phyloP scores from a whole-genome alignment of 2,888 invertebrate genomes.

The Anoncus sp. region DNA sequence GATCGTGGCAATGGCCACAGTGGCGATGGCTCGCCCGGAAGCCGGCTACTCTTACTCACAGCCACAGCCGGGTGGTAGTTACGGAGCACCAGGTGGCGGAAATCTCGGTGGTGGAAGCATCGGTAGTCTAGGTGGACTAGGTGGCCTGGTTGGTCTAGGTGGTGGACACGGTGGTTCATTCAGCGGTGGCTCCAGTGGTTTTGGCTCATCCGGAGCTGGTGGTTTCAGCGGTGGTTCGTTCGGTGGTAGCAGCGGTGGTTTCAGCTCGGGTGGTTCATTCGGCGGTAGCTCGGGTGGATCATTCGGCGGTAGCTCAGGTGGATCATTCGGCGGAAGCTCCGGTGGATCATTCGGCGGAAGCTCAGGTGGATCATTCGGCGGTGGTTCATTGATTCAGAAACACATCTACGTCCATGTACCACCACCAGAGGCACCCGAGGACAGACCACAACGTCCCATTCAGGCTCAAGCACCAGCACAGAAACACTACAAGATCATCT shows the following conservation, averaged over 20 bases:
- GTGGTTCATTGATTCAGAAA: conserved; percentile 90
- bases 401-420: conserved; percentile 96
- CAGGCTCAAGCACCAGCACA: conserved; percentile 89
- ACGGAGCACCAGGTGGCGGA: conserved; percentile 75
- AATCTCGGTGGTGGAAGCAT: conserved; percentile 66
- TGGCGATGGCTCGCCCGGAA: conserved; percentile 81
- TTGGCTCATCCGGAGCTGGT: conserved; percentile 47
- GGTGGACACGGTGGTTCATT: conserved; percentile 60
- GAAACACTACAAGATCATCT: conserved; percentile 96
- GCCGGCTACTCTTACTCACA: conserved; percentile 78
- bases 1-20: conserved; percentile 81
- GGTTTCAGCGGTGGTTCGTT: conserved; percentile 83
- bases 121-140: conserved; percentile 65
- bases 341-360: conserved; percentile 67
- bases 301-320: conserved; percentile 65
- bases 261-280: conserved; percentile 61
- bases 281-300: conserved; percentile 67
- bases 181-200: conserved; percentile 78
- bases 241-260: conserved; percentile 66
- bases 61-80: conserved; percentile 76
- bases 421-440: conserved; percentile 91
- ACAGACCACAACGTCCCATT: conserved; percentile 87
- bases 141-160: conserved; percentile 62
- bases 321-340: conserved; percentile 57
- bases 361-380: conserved; percentile 83